A percentile compares a stretch with the other conserved stretches of the same genome.
These are phyloP conservation scores for Platerodrilus igneus DNA, from an alignment of 2,888 invertebrate species.

Conservation along the genomic window DNA sequence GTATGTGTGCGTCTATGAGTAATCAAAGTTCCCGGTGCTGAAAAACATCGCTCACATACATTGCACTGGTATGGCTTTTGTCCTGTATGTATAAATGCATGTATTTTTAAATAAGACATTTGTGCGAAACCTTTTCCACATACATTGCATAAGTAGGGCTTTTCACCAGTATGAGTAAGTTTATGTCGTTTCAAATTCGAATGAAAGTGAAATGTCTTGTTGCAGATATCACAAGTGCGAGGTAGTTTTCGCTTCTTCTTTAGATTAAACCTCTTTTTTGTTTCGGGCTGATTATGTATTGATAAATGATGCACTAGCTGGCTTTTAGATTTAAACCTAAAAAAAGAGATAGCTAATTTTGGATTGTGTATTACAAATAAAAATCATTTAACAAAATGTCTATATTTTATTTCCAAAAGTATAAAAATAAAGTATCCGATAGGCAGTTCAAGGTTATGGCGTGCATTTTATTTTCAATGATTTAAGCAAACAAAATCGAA, in stretches of 20 bases:
- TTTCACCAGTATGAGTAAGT: conserved; percentile 38
- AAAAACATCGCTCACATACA: conserved; percentile 36
- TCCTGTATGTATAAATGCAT: conserved; percentile 38
- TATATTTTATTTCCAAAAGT: too few relatives aligned
- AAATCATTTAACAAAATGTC: neutral
- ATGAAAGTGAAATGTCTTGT: conserved; percentile 38
- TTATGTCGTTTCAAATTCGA: conserved; percentile 38
- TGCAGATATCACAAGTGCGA: conserved; percentile 36
- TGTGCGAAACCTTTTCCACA: conserved; percentile 36
- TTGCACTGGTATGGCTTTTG: conserved; percentile 40
- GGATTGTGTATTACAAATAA: neutral
- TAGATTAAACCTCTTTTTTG: conserved; percentile 6
- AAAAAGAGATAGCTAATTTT: conserved; percentile 5
- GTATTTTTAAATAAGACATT: conserved; percentile 34
- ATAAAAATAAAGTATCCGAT: too few relatives aligned
- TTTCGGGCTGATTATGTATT: conserved; percentile 10
- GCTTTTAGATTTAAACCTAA: conserved; percentile 22
- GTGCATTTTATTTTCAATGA: too few relatives aligned
- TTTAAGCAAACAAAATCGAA: too few relatives aligned
- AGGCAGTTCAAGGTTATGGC: too few relatives aligned
- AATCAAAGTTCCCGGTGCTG: conserved; percentile 37
- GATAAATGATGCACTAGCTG: conserved; percentile 18
- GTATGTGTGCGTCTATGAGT: conserved; percentile 36
- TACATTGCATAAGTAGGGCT: conserved; percentile 32
- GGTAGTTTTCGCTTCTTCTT: conserved; percentile 30